Evolutionary conservation across 2,888 invertebrate genomes (phyloP), one percentile per base, ranked within the genome.

Genomic region (Chrysomela aeneicollis): DNA sequence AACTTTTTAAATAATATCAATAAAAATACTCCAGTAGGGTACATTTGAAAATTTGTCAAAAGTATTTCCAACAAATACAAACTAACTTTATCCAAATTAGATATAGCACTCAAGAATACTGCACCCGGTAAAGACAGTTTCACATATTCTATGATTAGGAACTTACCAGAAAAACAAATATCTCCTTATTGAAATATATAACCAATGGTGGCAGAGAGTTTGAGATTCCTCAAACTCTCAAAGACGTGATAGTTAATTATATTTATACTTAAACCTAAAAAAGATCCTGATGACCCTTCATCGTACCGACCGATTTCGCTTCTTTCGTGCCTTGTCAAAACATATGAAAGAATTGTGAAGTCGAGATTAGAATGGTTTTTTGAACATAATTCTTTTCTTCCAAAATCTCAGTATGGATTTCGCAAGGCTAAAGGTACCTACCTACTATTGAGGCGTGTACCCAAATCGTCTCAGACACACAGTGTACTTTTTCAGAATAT

Each of bases 31-130:
- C 22, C 12, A 1, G 21, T 21, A 51, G 5, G 19, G 8, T 3
- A 51, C 22, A 51, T 51, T 21, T 51, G 21, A 12, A 12, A 51
- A 21, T 51, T 21, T 12, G 22, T 51, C 1, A 21, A 21, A 10
- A 51, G 12, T 51, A 51, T 51, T 12, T 9, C 50, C 21, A 51
- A 51, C 21, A 51, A 51, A 51, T 51, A 51, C 9, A 51, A 51
- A 52, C 22, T 42, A 3, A 42, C 42, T 10, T 17, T 4, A 4
- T 15, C 4, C 10, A 12, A 42, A 42, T 42, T 42, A 4, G 42
- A 42, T 6, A 4, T 12, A 6, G 42, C 10, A 42, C 12, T 42
- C 5, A 17, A 42, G 10, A 42, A 12, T 42, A 42, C 42, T n/a
- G n/a, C n/a, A n/a, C n/a, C n/a, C n/a, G n/a, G n/a, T n/a, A n/a